A percentile compares a stretch with the other conserved stretches of the same genome.
These are phyloP conservation scores for Hylomyscus alleni DNA, from an alignment of 2,797 vertebrate species.

Conservation along the genomic window DNA sequence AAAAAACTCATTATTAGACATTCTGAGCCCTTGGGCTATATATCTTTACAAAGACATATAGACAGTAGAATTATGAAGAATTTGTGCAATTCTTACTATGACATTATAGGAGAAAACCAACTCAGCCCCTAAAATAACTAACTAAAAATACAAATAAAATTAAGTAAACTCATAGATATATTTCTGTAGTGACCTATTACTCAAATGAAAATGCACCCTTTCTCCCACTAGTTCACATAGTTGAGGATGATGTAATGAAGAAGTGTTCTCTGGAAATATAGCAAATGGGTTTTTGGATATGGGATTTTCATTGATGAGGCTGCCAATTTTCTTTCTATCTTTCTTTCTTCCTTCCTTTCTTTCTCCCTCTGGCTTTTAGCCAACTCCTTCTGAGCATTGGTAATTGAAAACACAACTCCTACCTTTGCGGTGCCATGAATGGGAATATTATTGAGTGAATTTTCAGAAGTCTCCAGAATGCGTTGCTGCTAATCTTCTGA, in stretches of 20 bases:
- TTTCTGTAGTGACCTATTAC: neutral
- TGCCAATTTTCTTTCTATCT: neutral
- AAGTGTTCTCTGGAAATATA: constrained; percentile 26
- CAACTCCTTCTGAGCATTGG: constrained; percentile 21
- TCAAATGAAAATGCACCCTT: neutral
- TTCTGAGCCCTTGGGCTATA: neutral
- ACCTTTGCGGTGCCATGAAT: constrained; percentile 33
- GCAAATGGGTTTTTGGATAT: constrained; percentile 20
- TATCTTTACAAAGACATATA: constrained; percentile 13
- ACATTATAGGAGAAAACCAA: neutral
- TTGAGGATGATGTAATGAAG: neutral
- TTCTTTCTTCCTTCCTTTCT: neutral
- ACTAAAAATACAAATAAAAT: neutral
- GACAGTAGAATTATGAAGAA: neutral
- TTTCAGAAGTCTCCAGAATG: constrained; percentile 78
- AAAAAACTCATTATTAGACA: neutral
- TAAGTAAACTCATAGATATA: neutral
- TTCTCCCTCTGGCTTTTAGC: neutral
- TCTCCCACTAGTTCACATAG: neutral
- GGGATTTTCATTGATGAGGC: neutral
- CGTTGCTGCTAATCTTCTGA: constrained; percentile 78
- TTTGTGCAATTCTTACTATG: neutral
- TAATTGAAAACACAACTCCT: constrained; percentile 45
- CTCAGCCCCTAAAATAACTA: neutral
- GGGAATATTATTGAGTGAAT: constrained; percentile 67